Evolutionary conservation across 2,113 vertebrate genomes (phyloP).

Genomic region (Pseudopipra pipra): DNA sequence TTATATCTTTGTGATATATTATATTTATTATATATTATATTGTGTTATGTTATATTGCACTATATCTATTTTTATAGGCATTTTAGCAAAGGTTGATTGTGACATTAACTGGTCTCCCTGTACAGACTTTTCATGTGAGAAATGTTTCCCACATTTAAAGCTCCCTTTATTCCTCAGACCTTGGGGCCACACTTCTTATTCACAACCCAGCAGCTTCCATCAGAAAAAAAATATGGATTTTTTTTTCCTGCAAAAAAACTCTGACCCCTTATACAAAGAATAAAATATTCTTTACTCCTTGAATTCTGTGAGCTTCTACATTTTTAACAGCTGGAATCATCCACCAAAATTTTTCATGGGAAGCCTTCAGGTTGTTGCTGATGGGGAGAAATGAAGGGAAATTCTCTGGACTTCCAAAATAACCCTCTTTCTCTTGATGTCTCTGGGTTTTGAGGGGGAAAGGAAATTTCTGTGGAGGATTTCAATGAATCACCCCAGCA

Average conservation of each 20-base stretch:
- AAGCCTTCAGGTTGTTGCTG: not conserved
- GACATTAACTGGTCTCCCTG: not conserved
- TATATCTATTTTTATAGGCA: not conserved
- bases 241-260: not conserved
- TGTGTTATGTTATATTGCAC: not conserved
- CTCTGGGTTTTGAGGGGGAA: not conserved
- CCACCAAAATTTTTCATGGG: not conserved
- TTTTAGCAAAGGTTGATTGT: not conserved
- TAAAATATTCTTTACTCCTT: not conserved
- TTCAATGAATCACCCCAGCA: not conserved
- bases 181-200: not conserved
- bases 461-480: not conserved
- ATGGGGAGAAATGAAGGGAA: not conserved
- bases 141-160: not conserved
- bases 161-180: not conserved
- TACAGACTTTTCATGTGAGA: not conserved
- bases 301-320: not conserved
- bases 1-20: no score
- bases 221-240: not conserved
- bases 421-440: not conserved
- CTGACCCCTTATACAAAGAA: not conserved
- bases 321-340: not conserved
- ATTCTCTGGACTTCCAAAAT: not conserved
- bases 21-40: no score
- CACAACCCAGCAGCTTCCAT: not conserved